Evolutionary conservation across 2,113 vertebrate genomes (phyloP).

Genomic region (Protomyctophum bolini): DNA sequence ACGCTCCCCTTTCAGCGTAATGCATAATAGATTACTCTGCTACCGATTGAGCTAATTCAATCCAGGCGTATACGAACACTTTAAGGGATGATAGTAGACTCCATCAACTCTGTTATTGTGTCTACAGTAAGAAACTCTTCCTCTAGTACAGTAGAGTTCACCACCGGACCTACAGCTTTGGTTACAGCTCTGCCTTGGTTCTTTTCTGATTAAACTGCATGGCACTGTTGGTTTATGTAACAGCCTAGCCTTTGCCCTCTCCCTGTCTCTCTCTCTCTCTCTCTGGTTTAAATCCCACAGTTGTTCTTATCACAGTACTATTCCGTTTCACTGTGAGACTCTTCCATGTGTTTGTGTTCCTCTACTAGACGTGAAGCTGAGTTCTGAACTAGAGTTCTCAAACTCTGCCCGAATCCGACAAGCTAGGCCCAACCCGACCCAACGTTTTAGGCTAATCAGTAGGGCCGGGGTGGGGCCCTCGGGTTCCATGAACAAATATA

Average conservation of each 20-base stretch:
- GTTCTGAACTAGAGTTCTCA: background rate
- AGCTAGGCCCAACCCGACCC: too few species aligned
- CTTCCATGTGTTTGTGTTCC: constrained; percentile 42
- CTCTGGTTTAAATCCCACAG: constrained; percentile 31
- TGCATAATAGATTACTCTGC: constrained; percentile 43
- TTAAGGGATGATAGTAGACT: constrained; percentile 34
- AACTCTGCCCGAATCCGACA: too few species aligned
- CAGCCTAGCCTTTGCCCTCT: constrained; percentile 11
- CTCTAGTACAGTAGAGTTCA: background rate
- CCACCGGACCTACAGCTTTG: background rate
- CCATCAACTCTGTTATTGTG: background rate
- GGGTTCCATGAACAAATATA: too few species aligned
- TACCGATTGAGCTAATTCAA: background rate
- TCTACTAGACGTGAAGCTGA: constrained; percentile 30
- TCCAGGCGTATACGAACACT: background rate
- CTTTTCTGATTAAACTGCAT: constrained; percentile 22
- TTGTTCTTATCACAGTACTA: constrained; percentile 20
- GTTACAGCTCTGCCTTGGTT: constrained; percentile 24
- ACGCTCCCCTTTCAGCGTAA: constrained; percentile 40
- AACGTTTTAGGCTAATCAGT: too few species aligned
- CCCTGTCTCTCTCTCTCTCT: background rate
- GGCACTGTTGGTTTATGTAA: constrained; percentile 18
- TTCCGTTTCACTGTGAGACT: constrained; percentile 40
- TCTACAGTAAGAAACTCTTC: background rate
- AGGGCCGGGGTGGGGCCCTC: too few species aligned